Evolutionary conservation across 2,888 invertebrate genomes (phyloP), one percentile per base, ranked within the genome.

Genomic region (Parasteatoda lunata): DNA sequence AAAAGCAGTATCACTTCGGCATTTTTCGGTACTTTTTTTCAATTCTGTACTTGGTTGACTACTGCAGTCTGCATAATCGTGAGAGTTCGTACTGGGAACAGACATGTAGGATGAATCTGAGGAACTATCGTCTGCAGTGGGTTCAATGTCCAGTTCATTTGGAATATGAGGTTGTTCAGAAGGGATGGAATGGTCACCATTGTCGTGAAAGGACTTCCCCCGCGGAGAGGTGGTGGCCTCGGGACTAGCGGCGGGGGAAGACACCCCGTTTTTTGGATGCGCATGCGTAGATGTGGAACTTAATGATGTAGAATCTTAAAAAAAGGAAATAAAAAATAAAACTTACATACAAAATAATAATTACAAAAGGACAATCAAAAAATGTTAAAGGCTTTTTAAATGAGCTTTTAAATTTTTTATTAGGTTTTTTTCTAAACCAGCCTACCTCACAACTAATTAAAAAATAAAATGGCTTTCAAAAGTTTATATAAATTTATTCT

Each of bases 211-310:
- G 47, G 51, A 72, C 88, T 88, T 88, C 88, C 88, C 88, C 88
- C 88, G 84, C 84, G 78, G 71, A 75, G 84, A 78, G 85, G 88
- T 88, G 79, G 64, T 83, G 72, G 76, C 87, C 79, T 80, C 83
- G 70, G 69, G 84, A 83, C 77, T 85, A 83, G 85, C 89, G 78
- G 88, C 83, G 88, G 89, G 89, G 85, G 86, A 89, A 88, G 88
- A 77, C 72, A 86, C 82, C 82, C 84, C 84, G 89, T 85, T 89
- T 89, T 89, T 89, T 88, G 84, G 77, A 78, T 82, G 51, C 30
- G 30, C 30, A 30, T 30, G 30, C 30, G 30, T 30, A 30, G 30
- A 30, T 30, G 30, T 30, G 30, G 30, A 30, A 30, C 30, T 30
- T 30, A 30, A 30, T 30, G 30, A 30, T 30, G 30, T 30, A 30